Evolutionary conservation across 2,888 invertebrate genomes (phyloP), one percentile per base, ranked within the genome.

Genomic region (Bhutanitis thaidina): DNA sequence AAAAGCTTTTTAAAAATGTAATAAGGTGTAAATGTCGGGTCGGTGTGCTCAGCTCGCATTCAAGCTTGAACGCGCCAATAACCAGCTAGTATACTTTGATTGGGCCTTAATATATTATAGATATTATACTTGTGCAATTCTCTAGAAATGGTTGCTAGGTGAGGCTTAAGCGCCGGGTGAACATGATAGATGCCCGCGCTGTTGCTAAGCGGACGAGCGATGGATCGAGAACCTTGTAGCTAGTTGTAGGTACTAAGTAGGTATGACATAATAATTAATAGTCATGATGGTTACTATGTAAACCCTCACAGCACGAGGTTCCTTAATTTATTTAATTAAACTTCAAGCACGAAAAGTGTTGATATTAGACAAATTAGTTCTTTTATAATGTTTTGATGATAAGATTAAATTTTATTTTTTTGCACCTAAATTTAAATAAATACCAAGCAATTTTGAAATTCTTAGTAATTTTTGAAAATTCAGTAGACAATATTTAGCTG

Each of bases 21-120:
- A n/a, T n/a, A n/a, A n/a, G n/a, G 20, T 20, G 20, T 20, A 20
- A 20, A 20, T 20, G 20, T 20, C 1, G 13, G 10, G 35, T 5
- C 13, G 8, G 35, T 15, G 36, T 15, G 8, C 15, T 7, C 27
- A 7, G 27, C 27, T 8, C 27, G 27, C 27, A 8, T 15, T 9
- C 36, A 15, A 36, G 36, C 36, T 36, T 36, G 15, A 36, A 14
- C 15, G 36, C 14, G 8, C 13, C 12, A 14, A 36, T 36, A 36
- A 36, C 14, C 0, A 36, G 36, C 36, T 15, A 36, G 36, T 36
- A 36, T 14, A 36, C 14, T 36, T 36, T 36, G 36, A 36, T 36
- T n/a, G 57, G 64, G 53, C 56, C 54, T 66, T 62, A 62, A 53
- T 57, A 56, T 52, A 44, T 44, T 53, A 53, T 53, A 58, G 54